A percentile compares a stretch with the other conserved stretches of the same genome.
phyloP scores from a whole-genome alignment of 2,113 vertebrate genomes.

The Alosa alosa region DNA sequence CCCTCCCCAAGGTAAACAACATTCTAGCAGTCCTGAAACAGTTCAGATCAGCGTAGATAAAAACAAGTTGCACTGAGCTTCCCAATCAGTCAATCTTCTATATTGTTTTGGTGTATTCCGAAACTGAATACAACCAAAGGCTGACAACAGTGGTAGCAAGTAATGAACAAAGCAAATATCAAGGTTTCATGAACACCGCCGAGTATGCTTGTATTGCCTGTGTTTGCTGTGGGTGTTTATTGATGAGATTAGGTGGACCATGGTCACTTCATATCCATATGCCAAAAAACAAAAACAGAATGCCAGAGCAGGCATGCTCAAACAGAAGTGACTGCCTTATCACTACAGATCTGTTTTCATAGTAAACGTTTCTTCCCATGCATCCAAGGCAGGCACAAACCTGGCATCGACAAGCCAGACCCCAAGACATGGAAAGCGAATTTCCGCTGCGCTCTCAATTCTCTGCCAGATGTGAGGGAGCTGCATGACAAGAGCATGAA shows the following conservation, averaged over 20 bases:
- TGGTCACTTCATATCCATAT: not conserved
- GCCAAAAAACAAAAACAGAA: not conserved
- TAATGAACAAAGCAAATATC: not conserved
- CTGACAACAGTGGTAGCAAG: not conserved
- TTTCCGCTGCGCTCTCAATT: conserved; percentile 77
- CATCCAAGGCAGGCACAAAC: conserved; percentile 64
- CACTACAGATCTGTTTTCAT: not conserved
- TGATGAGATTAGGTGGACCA: not conserved
- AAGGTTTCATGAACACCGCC: not conserved
- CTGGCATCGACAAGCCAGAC: conserved; percentile 73
- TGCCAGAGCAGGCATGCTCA: not conserved
- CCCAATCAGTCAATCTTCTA: not conserved
- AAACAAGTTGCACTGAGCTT: no score
- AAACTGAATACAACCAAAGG: not conserved
- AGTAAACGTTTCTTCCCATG: not conserved
- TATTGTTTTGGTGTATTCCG: not conserved
- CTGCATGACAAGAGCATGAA: conserved; percentile 73
- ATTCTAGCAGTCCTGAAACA: no score
- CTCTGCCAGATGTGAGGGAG: conserved; percentile 72
- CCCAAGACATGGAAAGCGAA: conserved; percentile 81
- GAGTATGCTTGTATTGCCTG: not conserved
- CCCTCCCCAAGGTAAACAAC: no score
- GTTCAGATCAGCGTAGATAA: no score
- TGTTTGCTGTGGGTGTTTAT: not conserved
- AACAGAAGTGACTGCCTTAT: not conserved